Percentiles rank a stretch among this genome's conserved stretches.
Evolutionary conservation across 2,888 invertebrate genomes (phyloP).

Genomic region (Caenorhabditis wallacei): DNA sequence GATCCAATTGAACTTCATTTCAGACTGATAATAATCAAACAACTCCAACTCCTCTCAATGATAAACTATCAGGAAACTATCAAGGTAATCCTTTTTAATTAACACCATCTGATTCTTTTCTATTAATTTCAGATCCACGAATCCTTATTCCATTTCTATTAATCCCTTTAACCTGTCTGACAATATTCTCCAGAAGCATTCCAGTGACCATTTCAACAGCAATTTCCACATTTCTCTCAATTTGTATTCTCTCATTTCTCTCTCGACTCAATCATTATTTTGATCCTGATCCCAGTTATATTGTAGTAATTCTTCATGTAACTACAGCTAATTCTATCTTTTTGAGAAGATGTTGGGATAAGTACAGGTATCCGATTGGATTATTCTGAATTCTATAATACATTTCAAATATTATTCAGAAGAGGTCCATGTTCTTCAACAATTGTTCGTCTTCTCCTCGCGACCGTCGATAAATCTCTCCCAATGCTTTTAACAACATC

Average conservation of each 20-base stretch:
- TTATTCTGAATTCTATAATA: too few relatives aligned
- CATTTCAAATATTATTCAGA: slow-evolving; percentile 29
- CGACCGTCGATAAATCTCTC: slow-evolving; percentile 60
- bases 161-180: slow-evolving; percentile 41
- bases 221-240: slow-evolving; percentile 45
- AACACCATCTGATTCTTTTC: neutral
- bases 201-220: slow-evolving; percentile 56
- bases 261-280: slow-evolving; percentile 46
- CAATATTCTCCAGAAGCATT: slow-evolving; percentile 59
- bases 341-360: slow-evolving; percentile 59
- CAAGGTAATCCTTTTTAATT: slow-evolving; percentile 15
- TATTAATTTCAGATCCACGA: slow-evolving; percentile 44
- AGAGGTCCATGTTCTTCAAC: slow-evolving; percentile 60
- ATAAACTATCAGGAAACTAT: slow-evolving; percentile 13
- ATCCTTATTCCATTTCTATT: slow-evolving; percentile 52
- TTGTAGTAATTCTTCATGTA: slow-evolving; percentile 47
- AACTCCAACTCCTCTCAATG: neutral
- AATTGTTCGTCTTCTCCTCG: slow-evolving; percentile 57
- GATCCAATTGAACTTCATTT: slow-evolving; percentile 4
- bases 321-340: slow-evolving; percentile 56
- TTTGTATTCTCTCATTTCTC: slow-evolving; percentile 46
- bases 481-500: slow-evolving; percentile 56
- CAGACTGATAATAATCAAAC: slow-evolving; percentile 26
- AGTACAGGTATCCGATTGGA: slow-evolving; percentile 31
- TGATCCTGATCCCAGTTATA: slow-evolving; percentile 31